Conservation (phyloP, 2,113 vertebrate genomes). For the Heterotilapia buettikoferi region DNA sequence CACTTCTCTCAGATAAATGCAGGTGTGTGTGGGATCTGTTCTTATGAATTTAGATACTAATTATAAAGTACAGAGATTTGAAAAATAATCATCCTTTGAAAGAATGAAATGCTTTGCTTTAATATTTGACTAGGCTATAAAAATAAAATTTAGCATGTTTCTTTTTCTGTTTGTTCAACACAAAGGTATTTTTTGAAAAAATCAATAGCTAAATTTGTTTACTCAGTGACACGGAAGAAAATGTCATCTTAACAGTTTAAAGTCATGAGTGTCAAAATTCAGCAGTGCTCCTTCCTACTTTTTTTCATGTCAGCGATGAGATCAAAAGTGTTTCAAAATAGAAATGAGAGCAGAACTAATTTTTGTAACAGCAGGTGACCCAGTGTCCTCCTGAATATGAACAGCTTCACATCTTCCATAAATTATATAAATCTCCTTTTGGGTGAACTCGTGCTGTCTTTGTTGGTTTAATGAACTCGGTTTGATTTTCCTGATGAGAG, state of each 20-base stretch:
- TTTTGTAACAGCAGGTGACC: neutral
- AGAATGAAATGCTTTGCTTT: neutral
- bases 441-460: neutral
- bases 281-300: neutral
- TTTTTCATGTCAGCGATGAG: neutral
- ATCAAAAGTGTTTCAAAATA: neutral
- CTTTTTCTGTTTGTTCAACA: neutral
- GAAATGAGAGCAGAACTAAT: neutral
- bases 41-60: neutral
- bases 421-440: neutral
- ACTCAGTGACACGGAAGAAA: neutral
- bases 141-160: neutral
- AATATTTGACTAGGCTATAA: neutral
- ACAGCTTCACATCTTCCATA: neutral
- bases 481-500: neutral
- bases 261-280: neutral
- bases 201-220: neutral
- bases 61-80: neutral
- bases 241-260: neutral
- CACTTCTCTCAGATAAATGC: neutral
- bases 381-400: neutral
- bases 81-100: neutral
- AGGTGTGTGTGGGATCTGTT: neutral
- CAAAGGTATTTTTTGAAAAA: neutral
- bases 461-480: neutral